Percentiles rank a stretch among this genome's conserved stretches.
Evolutionary conservation across 2,888 invertebrate species (phyloP).

Genomic region (Eupithecia subumbrata): DNA sequence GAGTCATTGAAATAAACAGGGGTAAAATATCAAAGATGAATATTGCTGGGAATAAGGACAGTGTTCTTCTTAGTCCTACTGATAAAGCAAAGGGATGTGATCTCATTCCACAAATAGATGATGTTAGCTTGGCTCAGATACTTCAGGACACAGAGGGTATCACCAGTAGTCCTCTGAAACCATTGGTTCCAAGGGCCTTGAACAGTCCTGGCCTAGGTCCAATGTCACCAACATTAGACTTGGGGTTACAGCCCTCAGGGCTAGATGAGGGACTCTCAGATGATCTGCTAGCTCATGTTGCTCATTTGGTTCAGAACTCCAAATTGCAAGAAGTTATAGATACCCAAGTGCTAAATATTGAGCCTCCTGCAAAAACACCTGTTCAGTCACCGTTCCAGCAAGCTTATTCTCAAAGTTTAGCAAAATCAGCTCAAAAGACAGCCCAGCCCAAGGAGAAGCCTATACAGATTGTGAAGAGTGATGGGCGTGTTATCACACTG

Average conservation of each 20-base stretch:
- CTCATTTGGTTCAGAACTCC: constrained; percentile 87
- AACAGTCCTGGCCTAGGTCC: constrained; percentile 82
- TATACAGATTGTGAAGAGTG: constrained; percentile 89
- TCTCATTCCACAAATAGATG: constrained; percentile 77
- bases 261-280: constrained; percentile 88
- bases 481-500: constrained; percentile 90
- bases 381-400: constrained; percentile 54
- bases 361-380: constrained; percentile 56
- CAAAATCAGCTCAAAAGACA: constrained; percentile 62
- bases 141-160: constrained; percentile 72
- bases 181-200: constrained; percentile 65
- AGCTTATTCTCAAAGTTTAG: constrained; percentile 59
- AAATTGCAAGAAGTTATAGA: constrained; percentile 89
- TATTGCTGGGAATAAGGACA: constrained; percentile 40
- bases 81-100: constrained; percentile 65
- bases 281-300: constrained; percentile 89
- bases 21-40: constrained; percentile 48
- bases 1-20: constrained; percentile 42
- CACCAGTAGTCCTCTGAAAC: constrained; percentile 59
- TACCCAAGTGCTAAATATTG: constrained; percentile 84
- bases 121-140: constrained; percentile 78
- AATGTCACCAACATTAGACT: constrained; percentile 84
- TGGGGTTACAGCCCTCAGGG: constrained; percentile 47
- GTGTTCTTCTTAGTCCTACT: constrained; percentile 38
- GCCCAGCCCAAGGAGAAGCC: constrained; percentile 79